Conservation (phyloP, 2,888 invertebrate genomes). For the Rosalia funebris region DNA sequence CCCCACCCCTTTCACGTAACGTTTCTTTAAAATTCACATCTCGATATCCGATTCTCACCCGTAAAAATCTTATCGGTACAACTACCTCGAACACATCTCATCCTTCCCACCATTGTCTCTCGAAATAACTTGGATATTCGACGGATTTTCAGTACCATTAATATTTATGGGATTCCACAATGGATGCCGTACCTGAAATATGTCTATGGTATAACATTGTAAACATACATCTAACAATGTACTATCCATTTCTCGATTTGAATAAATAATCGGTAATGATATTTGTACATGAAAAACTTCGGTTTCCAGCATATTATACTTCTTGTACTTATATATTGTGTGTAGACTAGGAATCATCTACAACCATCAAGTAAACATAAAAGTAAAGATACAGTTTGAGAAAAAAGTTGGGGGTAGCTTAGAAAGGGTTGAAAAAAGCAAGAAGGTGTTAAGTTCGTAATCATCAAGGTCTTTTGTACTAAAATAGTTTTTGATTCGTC, state of each 20-base stretch:
- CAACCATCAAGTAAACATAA: too few species aligned
- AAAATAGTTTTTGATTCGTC: too few species aligned
- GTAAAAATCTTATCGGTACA: conserved; percentile 10
- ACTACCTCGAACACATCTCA: conserved; percentile 13
- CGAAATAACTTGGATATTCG: conserved; percentile 14
- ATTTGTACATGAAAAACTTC: background rate
- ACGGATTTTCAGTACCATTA: conserved; percentile 17
- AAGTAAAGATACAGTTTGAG: too few species aligned
- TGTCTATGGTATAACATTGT: conserved; percentile 16
- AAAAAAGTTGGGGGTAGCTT: too few species aligned
- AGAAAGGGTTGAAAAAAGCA: too few species aligned
- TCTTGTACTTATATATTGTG: too few species aligned
- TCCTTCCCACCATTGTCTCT: conserved; percentile 30
- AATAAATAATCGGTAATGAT: conserved; percentile 26
- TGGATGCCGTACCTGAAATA: conserved; percentile 19
- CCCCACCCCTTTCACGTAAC: too few species aligned
- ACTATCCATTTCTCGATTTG: conserved; percentile 25
- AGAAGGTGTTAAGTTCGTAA: too few species aligned
- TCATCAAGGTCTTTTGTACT: too few species aligned
- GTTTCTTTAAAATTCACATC: too few species aligned
- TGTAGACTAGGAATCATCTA: too few species aligned
- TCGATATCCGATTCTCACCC: background rate
- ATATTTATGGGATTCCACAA: conserved; percentile 16
- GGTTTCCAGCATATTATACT: too few species aligned
- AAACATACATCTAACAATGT: conserved; percentile 27